Evolutionary conservation across 2,797 vertebrate species (phyloP).

Genomic region (Petrocephalus schoutedeni): DNA sequence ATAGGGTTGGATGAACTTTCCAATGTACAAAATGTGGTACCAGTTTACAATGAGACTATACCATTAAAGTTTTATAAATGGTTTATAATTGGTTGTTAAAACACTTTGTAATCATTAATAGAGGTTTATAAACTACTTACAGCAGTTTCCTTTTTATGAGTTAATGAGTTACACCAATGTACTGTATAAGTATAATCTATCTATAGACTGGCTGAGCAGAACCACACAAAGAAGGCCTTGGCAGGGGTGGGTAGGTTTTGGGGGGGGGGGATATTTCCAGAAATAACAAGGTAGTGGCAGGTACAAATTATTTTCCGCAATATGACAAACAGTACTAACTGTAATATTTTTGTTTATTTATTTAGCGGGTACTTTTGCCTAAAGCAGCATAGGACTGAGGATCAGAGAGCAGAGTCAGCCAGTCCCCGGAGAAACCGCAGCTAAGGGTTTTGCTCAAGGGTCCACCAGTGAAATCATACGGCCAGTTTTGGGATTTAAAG

Average conservation of each 20-base stretch:
- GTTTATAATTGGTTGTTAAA: neutral
- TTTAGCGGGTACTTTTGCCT: neutral
- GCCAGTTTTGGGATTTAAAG: neutral
- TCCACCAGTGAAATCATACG: neutral
- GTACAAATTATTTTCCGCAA: neutral
- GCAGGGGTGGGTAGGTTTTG: neutral
- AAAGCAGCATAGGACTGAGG: neutral
- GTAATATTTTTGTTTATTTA: neutral
- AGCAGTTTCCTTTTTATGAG: too few relatives aligned
- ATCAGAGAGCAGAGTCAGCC: neutral
- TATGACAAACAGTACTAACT: neutral
- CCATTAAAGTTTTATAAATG: neutral
- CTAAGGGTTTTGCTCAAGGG: neutral
- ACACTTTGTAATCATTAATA: neutral
- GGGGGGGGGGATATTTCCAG: neutral
- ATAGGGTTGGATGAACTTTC: neutral
- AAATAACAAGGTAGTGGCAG: neutral
- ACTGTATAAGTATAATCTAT: too few relatives aligned
- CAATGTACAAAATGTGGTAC: neutral
- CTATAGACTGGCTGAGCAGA: neutral
- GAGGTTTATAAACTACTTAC: neutral
- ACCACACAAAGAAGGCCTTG: neutral
- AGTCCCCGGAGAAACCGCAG: neutral
- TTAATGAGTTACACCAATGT: too few relatives aligned
- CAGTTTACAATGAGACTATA: neutral